Percentiles rank a stretch among this genome's conserved stretches.
phyloP scores from a whole-genome alignment of 2,113 vertebrate genomes.

The Corythaeola cristata region DNA sequence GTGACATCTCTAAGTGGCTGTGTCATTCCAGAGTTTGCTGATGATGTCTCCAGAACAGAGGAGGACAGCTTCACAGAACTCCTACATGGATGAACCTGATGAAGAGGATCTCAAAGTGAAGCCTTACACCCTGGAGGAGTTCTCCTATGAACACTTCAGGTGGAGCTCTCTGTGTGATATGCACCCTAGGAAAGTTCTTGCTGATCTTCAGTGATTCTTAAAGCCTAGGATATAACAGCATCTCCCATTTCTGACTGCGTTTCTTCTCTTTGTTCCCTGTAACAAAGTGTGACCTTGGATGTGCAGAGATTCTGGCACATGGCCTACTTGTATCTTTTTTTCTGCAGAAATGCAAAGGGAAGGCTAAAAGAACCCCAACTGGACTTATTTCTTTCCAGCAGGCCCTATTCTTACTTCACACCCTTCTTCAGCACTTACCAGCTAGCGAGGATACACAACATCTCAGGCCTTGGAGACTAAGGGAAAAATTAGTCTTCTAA shows the following conservation, averaged over 20 bases:
- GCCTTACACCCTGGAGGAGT: slow-evolving; percentile 87
- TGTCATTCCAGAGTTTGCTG: slow-evolving; percentile 82
- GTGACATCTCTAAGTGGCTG: background rate
- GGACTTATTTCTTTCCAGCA: background rate
- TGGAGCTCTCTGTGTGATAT: slow-evolving; percentile 38
- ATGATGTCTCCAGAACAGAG: slow-evolving; percentile 91
- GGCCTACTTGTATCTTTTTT: background rate
- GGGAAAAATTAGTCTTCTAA: background rate
- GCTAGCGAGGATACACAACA: background rate
- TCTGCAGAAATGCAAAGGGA: background rate
- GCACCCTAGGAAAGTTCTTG: background rate
- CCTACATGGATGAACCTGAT: background rate
- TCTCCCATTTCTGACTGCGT: background rate
- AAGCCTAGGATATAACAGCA: background rate
- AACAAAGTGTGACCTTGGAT: background rate
- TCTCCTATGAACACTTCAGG: slow-evolving; percentile 91
- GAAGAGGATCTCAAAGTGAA: slow-evolving; percentile 68
- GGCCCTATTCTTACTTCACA: background rate
- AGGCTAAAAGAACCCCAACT: background rate
- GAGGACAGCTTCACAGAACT: slow-evolving; percentile 71
- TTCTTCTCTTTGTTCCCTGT: background rate
- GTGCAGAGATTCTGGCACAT: background rate
- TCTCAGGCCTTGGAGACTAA: background rate
- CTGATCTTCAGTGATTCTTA: background rate
- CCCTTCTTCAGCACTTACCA: background rate